A percentile compares a stretch with the other conserved stretches of the same genome.
Conservation (phyloP, 2,797 vertebrate genomes). For the Xenops minutus region DNA sequence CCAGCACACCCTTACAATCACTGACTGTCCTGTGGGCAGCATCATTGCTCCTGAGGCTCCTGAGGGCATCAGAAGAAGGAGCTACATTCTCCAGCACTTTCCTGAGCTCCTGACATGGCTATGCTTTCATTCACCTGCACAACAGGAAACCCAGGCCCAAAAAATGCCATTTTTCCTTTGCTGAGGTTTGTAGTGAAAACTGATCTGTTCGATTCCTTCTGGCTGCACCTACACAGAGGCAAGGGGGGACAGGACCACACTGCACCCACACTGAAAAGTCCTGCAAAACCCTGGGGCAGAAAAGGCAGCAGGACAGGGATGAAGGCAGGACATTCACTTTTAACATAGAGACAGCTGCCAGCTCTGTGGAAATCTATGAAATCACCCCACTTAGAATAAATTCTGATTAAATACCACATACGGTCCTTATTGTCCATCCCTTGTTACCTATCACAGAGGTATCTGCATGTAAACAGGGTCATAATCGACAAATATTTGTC, state of each 20-base stretch:
- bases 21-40: accelerated
- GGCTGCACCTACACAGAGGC: not conserved
- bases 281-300: not conserved
- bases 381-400: slow-evolving; percentile 9
- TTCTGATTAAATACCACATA: slow-evolving; percentile 29
- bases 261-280: accelerated
- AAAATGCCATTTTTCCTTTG: not conserved
- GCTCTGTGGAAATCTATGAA: slow-evolving; percentile 6
- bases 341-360: not conserved
- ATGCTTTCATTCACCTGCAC: not conserved
- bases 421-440: not conserved
- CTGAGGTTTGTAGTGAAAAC: not conserved
- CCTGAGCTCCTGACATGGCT: not conserved
- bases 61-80: not conserved
- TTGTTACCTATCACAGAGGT: not conserved
- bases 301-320: not conserved
- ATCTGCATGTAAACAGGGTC: slow-evolving; percentile 14
- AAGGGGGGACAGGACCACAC: not conserved
- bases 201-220: not conserved
- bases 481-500: slow-evolving; percentile 7
- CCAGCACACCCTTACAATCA: not conserved
- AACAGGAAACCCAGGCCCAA: not conserved
- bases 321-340: accelerated
- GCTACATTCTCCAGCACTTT: not conserved
- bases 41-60: not conserved